Base-by-base conservation (phyloP, 1,140 invertebrate genomes). In the Trichonephila inaurata region DNA sequence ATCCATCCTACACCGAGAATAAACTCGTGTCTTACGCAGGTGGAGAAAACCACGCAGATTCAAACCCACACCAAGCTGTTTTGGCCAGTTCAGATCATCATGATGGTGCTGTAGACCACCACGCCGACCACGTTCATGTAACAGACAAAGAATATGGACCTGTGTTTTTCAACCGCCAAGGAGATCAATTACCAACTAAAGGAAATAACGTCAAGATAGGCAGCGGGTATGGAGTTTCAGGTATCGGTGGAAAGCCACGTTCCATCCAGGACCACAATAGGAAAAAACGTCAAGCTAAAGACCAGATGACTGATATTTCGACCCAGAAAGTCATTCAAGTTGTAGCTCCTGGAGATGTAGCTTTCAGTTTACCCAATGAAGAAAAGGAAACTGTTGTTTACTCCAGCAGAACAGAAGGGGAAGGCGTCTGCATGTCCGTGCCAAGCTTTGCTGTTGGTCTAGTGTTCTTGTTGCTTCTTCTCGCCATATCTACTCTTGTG, bases 261-360 rank as follows among this genome's bases (percentile, higher is more conserved):
- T 93, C 95, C 0, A 62, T 94, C 44, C 51, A 94, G 96, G 98
- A 89, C 97, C 98, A 94, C 97, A 98, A 83, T 98, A 98, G 96
- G 98, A 98, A 89, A 14, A 86, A 66, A 51, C 92, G 94, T 83
- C 94, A 94, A 61, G 62, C 85, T 33, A 77, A 86, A 61, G 94
- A 94, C 7, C 40, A 93, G 96, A 98, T 98, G 98, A 98, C 98
- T 24, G 98, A 99, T 95, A 98, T 99, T 0, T 98, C 98, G 95
- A 99, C 98, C 33, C 98, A 98, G 95, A 96, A 98, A 95, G 97
- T 97, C 60, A 98, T 99, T 95, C 98, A 98, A 96, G 98, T 99
- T 2, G 98, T 99, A 0, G 98, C 98, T 12, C 98, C 98, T 0
- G 98, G 98, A 72, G 98, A 99, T 95, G 98, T 99, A 0, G 98